Conservation (phyloP, 2,797 vertebrate species). For the Decapterus maruadsi region DNA sequence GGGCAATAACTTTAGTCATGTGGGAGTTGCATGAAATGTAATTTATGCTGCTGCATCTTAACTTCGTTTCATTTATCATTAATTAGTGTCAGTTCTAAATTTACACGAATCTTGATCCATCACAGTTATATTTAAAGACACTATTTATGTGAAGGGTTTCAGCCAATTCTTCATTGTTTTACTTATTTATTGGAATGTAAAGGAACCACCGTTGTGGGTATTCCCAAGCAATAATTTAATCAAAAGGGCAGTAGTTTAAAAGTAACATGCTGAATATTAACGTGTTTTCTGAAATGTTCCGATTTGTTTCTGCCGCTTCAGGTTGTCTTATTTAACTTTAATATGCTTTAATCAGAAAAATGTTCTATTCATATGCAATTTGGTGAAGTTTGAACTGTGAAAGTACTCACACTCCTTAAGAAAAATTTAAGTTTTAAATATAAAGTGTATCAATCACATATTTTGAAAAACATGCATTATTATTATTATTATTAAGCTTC, state of each 20-base stretch:
- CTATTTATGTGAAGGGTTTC: constrained; percentile 82
- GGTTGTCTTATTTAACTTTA: constrained; percentile 37
- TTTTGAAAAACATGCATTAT: constrained; percentile 18
- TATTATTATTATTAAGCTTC: constrained; percentile 18
- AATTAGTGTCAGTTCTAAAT: constrained; percentile 77
- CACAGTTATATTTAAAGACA: constrained; percentile 73
- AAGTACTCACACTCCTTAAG: constrained; percentile 12
- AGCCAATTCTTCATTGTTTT: constrained; percentile 70
- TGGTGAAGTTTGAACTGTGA: constrained; percentile 43
- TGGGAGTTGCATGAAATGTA: constrained; percentile 63
- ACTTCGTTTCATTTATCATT: constrained; percentile 56
- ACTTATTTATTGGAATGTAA: constrained; percentile 82
- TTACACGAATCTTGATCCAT: constrained; percentile 63
- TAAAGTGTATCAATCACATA: constrained; percentile 56
- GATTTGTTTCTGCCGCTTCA: constrained; percentile 41
- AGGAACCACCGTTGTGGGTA: constrained; percentile 46
- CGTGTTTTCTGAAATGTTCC: constrained; percentile 45
- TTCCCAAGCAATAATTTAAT: constrained; percentile 61
- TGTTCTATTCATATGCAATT: constrained; percentile 38
- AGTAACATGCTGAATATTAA: constrained; percentile 44
- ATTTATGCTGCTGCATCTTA: constrained; percentile 53
- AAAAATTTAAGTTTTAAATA: constrained; percentile 47
- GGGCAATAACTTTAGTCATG: constrained; percentile 30
- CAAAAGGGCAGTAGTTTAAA: constrained; percentile 57
- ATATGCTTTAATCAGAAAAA: constrained; percentile 36